Evolutionary conservation across 2,113 vertebrate species (phyloP), one percentile per base, ranked within the genome.

Genomic region (Cygnus buccinator): DNA sequence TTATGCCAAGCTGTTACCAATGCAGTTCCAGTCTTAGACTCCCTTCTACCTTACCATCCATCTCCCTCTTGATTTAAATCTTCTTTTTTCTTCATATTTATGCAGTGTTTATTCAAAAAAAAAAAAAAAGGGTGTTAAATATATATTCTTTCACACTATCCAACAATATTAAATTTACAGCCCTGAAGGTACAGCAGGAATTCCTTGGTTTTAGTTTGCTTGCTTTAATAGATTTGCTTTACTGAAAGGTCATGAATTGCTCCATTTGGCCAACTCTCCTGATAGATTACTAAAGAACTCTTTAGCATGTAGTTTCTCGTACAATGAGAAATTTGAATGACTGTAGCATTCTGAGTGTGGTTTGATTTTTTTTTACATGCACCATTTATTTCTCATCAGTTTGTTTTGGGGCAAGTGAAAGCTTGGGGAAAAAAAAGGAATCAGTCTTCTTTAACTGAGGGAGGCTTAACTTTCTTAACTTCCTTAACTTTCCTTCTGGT

Each of bases 391-490:
- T 91, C 50, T 89, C 84, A 76, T 96, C 7, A 52, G 84, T 95
- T 93, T 79, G 52, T 92, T 89, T 87, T 59, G 82, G 31, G 37
- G 66, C 62, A 95, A 93, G 84, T 0, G 18, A 95, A 93, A 87
- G 58, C 84, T 76, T 87, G 44, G 46, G 57, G 1, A 43, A 65
- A 43, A 75, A 1, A 1, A 71, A 67, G 58, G 66, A 76, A 91
- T 93, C 95, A 92, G 57, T 95, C 95, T 94, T 94, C 80, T 85
- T 93, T 95, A 95, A 94, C 95, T 96, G 91, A 91, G 74, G 88
- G 77, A 84, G 46, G 10, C 46, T 48, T 48, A 48, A 48, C 46
- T 48, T 48, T 48, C 46, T 48, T 48, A 48, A 48, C 46, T 11
- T 48, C 46, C 46, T 48, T 95, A 92, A 93, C 91, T 70, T 95